Evolutionary conservation across 2,888 invertebrate genomes (phyloP).

Genomic region (Myopa testacea): DNA sequence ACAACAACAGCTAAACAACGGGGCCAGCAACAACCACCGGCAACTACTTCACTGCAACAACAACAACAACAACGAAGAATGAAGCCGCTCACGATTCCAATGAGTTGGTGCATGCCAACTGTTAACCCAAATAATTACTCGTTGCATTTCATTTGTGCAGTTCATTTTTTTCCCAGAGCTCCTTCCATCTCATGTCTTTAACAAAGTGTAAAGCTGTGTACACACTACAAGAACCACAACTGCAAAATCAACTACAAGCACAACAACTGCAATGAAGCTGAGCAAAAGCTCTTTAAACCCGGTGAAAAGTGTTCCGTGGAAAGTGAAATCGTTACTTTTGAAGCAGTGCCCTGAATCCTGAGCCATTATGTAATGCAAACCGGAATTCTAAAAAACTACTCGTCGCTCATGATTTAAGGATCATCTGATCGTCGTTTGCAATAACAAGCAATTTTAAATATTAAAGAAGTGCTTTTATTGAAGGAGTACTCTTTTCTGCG

Average conservation of each 20-base stretch:
- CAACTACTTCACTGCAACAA: neutral
- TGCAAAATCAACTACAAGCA: neutral
- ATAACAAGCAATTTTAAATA: neutral
- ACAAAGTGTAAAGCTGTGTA: conserved; percentile 17
- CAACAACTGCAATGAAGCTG: neutral
- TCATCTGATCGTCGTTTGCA: too few relatives aligned
- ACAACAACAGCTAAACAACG: neutral
- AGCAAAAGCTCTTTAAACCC: neutral
- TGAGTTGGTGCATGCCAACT: conserved; percentile 26
- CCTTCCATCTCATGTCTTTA: neutral
- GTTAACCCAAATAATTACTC: conserved; percentile 28
- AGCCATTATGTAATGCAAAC: too few relatives aligned
- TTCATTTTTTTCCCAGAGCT: neutral
- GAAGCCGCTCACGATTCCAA: conserved; percentile 12
- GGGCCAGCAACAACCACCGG: neutral
- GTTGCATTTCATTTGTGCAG: conserved; percentile 25
- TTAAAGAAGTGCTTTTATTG: neutral
- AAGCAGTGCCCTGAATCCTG: neutral
- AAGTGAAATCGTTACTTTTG: too few relatives aligned
- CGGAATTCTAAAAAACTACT: too few relatives aligned
- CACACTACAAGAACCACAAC: neutral
- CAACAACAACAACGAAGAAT: neutral
- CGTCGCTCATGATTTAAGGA: too few relatives aligned
- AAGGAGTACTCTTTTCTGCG: too few relatives aligned
- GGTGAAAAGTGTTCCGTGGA: neutral